Conservation (phyloP, 2,888 invertebrate genomes). For the Automeris io region DNA sequence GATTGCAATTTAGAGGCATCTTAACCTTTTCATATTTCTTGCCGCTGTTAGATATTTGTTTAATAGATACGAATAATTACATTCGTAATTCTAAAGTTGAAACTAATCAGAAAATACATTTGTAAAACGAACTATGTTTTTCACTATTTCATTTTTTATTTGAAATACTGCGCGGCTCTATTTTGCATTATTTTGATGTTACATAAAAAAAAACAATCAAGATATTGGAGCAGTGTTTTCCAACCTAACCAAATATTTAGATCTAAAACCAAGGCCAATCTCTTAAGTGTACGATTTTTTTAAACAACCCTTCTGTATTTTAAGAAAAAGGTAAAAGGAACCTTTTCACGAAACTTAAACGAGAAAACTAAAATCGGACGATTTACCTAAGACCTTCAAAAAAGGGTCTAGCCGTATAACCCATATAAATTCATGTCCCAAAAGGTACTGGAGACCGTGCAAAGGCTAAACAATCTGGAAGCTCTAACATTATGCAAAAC, state of each 20-base stretch:
- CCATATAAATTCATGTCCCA: conserved; percentile 37
- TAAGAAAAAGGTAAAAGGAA: background rate
- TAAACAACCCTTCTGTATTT: background rate
- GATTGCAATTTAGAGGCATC: too few species aligned
- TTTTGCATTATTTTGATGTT: too few species aligned
- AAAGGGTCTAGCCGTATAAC: conserved; percentile 18
- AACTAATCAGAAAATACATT: too few species aligned
- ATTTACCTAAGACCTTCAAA: conserved; percentile 11
- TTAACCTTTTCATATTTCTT: too few species aligned
- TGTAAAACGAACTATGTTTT: too few species aligned
- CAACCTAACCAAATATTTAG: background rate
- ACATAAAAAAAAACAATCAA: too few species aligned
- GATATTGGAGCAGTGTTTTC: too few species aligned
- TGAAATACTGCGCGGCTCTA: too few species aligned
- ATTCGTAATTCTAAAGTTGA: too few species aligned
- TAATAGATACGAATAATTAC: too few species aligned
- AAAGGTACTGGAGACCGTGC: conserved; percentile 20
- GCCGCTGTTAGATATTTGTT: too few species aligned
- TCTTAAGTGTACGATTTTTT: background rate
- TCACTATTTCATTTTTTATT: too few species aligned
- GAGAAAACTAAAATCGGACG: conserved; percentile 8
- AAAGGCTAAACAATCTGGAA: conserved; percentile 33
- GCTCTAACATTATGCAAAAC: conserved; percentile 33
- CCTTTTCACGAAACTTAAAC: conserved; percentile 6
- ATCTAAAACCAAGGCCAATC: background rate